These are phyloP conservation scores for Elephas maximus DNA, from an alignment of 2,113 vertebrate genomes.

Conservation along the genomic window DNA sequence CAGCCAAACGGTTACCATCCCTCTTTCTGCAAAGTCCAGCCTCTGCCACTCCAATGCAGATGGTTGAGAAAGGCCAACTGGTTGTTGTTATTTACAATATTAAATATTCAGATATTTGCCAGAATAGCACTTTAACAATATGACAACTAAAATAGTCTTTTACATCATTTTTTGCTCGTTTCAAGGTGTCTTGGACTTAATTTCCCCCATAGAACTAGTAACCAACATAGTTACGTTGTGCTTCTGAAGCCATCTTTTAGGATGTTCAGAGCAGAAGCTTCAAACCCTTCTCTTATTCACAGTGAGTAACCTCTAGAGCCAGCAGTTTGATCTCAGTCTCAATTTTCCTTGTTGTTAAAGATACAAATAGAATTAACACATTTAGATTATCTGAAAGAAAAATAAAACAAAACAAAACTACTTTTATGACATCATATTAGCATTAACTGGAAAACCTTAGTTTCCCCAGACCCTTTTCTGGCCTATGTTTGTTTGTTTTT, in stretches of 20 bases:
- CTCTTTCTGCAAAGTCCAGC: background rate
- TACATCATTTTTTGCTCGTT: background rate
- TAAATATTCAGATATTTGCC: background rate
- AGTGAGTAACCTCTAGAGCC: background rate
- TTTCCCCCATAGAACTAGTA: background rate
- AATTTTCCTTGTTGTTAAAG: constrained; percentile 67
- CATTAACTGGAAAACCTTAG: background rate
- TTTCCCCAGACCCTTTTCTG: background rate
- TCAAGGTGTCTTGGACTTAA: background rate
- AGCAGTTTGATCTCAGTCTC: background rate
- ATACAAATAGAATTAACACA: constrained; percentile 25
- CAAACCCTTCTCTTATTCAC: background rate
- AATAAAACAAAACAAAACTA: background rate
- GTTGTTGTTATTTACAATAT: background rate
- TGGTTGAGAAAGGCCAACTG: background rate
- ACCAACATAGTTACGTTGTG: background rate
- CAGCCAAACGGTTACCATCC: background rate
- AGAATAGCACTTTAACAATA: background rate
- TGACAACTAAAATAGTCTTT: constrained; percentile 16
- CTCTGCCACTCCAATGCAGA: constrained; percentile 32
- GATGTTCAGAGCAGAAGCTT: constrained; percentile 32
- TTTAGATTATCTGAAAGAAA: constrained; percentile 25
- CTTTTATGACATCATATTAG: background rate
- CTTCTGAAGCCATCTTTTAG: background rate
- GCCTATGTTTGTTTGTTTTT: constrained; percentile 11